Conservation (phyloP, 2,888 invertebrate genomes). For the Spisula solida region DNA sequence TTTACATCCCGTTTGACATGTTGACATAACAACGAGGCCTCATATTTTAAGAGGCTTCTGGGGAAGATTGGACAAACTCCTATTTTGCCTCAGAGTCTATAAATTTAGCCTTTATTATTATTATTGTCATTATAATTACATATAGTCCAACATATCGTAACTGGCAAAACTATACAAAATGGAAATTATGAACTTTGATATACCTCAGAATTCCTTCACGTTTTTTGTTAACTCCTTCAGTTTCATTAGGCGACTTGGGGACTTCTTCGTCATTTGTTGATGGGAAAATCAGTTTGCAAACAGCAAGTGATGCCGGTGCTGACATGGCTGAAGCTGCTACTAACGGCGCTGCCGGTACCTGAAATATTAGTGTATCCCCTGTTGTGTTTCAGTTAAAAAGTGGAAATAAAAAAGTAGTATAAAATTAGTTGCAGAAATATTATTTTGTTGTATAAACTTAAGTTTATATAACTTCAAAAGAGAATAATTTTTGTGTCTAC, state of each 20-base stretch:
- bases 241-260: not conserved
- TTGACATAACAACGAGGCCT: no score
- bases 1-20: no score
- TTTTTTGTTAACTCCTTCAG: not conserved
- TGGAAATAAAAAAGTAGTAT: not conserved
- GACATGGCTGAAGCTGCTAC: constrained; percentile 67
- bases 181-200: not conserved
- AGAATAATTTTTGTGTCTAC: not conserved
- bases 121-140: no score
- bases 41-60: no score
- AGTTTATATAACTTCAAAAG: not conserved
- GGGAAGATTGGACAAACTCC: no score
- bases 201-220: not conserved
- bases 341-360: constrained; percentile 60
- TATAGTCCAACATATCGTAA: no score
- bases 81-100: no score
- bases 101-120: no score
- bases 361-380: not conserved
- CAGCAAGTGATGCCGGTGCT: constrained; percentile 57
- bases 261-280: constrained; percentile 50
- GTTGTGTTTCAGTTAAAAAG: not conserved
- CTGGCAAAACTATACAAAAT: no score
- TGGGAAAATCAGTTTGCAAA: constrained; percentile 54
- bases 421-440: not conserved
- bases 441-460: not conserved